Base-by-base conservation (phyloP, 2,797 vertebrate genomes). In the Spatula versicolor region DNA sequence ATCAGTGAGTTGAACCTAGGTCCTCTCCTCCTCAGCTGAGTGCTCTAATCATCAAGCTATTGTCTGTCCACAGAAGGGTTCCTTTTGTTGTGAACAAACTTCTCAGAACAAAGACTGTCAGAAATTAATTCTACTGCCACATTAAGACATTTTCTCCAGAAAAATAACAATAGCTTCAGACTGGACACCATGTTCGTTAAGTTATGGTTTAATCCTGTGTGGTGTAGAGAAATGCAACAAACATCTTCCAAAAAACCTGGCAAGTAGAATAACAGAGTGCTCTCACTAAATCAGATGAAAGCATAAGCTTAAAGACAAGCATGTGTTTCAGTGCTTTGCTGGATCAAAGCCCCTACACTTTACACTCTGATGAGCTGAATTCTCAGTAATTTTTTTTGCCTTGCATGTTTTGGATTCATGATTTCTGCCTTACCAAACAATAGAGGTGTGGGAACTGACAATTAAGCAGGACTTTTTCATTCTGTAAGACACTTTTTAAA, bases 21-120 rank as follows among this genome's bases (percentile, higher is more conserved):
- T 84, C 80, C 88, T 60, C 86, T 88, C 46, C 58, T 88, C 60
- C 91, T 94, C 75, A 71, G 60, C 46, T 45, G 75, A 92, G 60
- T 64, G 58, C 64, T 86, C 63, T 95, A 93, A 96, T 90, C 95
- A 94, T 84, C 63, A 3, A 67, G 73, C 66, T 92, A 84, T 96
- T 95, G 46, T 92, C 74, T 45, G 71, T 83, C 63, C 28, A 37
- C 80, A 92, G 86, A 93, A 95, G 63, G 55, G 62, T 48, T 95
- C 77, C 63, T 95, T 93, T 83, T 88, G 93, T 73, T 83, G 33
- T 50, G 11, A 94, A 74, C 35, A 96, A 95, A 73, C 37, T 28
- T 52, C 63, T 67, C 35, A 63, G 50, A 88, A 88, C 48, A 89
- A 94, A 96, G 33, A 81, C n/a, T 46, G 16, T 79, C 90, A 83